Evolutionary conservation across 2,888 invertebrate species (phyloP).

Genomic region (Apomyelois bistriatella): DNA sequence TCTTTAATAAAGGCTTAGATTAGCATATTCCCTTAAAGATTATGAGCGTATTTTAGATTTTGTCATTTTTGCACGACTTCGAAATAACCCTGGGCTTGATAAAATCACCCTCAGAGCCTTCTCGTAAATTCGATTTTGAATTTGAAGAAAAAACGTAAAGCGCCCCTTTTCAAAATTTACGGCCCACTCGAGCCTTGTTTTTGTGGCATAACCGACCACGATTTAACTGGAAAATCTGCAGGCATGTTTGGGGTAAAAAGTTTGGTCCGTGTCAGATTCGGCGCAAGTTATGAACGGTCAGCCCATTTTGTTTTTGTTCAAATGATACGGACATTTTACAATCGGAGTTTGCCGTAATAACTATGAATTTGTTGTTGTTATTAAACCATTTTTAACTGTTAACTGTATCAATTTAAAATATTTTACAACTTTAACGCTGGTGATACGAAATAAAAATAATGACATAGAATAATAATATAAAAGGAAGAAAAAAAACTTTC

Average conservation of each 20-base stretch:
- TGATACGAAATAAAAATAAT: too few relatives aligned
- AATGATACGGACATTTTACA: not conserved
- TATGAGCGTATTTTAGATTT: conserved; percentile 6
- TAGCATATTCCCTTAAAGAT: conserved; percentile 11
- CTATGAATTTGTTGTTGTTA: too few relatives aligned
- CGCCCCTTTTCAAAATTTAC: conserved; percentile 55
- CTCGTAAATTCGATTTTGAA: conserved; percentile 58
- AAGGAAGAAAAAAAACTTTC: too few relatives aligned
- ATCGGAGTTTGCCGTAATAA: too few relatives aligned
- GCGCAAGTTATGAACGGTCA: conserved; percentile 16
- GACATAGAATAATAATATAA: too few relatives aligned
- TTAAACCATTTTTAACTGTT: too few relatives aligned
- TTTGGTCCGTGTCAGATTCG: conserved; percentile 27
- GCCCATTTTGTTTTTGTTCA: too few relatives aligned
- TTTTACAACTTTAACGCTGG: too few relatives aligned
- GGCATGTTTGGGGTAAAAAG: conserved; percentile 52
- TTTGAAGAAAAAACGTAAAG: conserved; percentile 50
- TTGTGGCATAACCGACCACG: conserved; percentile 51
- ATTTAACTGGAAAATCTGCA: conserved; percentile 53
- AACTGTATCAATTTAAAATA: too few relatives aligned
- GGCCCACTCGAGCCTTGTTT: conserved; percentile 57
- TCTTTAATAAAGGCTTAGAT: conserved; percentile 10
- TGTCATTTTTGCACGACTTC: conserved; percentile 18
- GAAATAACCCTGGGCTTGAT: conserved; percentile 24
- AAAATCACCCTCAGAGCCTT: conserved; percentile 19